Percentiles rank a stretch among this genome's conserved stretches.
Conservation (phyloP, 2,113 vertebrate genomes). For the Hyaena hyaena region DNA sequence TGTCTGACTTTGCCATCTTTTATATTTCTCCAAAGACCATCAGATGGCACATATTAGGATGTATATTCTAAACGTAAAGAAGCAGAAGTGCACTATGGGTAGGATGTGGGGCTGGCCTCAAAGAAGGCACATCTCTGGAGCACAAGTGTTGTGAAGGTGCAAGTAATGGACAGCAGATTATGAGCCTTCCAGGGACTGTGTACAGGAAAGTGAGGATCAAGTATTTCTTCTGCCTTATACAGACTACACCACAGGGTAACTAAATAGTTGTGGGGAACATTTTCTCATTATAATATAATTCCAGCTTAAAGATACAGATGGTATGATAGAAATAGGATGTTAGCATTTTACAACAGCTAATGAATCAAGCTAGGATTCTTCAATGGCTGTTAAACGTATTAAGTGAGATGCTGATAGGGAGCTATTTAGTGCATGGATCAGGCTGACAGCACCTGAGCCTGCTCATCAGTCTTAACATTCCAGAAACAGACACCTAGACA, state of each 20-base stretch:
- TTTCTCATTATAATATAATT: not conserved
- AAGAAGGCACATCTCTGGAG: not conserved
- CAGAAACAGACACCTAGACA: not conserved
- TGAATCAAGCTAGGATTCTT: not conserved
- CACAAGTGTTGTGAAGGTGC: not conserved
- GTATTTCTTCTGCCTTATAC: not conserved
- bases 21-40: not conserved
- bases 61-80: not conserved
- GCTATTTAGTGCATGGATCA: not conserved
- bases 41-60: not conserved
- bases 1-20: not conserved
- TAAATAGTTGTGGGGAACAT: not conserved
- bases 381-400: not conserved
- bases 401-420: not conserved
- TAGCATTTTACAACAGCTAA: not conserved
- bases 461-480: not conserved
- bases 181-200: not conserved
- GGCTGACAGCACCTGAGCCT: not conserved
- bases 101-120: not conserved
- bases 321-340: not conserved
- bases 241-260: not conserved
- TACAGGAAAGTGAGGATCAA: not conserved
- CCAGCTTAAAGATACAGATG: not conserved
- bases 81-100: not conserved
- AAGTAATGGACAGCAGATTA: not conserved